phyloP scores from a whole-genome alignment of 2,888 invertebrate genomes.

The Choreutis nemorana region DNA sequence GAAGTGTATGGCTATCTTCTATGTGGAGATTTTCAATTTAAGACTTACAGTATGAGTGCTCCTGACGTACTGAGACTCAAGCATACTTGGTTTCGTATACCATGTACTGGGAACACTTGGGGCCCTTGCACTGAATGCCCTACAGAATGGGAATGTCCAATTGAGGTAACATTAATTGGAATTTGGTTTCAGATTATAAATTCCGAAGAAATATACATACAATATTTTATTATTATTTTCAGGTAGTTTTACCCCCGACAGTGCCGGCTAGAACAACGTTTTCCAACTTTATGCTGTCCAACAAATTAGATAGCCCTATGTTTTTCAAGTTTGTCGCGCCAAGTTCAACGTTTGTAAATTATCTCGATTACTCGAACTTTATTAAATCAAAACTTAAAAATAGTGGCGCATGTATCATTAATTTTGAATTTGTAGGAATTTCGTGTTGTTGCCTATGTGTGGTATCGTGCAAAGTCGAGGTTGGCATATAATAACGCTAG shows the following conservation, averaged over 20 bases:
- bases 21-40: slow-evolving; percentile 47
- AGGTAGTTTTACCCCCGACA: slow-evolving; percentile 53
- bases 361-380: slow-evolving; percentile 39
- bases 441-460: slow-evolving; percentile 49
- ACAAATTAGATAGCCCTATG: slow-evolving; percentile 45
- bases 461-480: slow-evolving; percentile 46
- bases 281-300: slow-evolving; percentile 47
- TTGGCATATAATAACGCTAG: slow-evolving; percentile 55
- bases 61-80: slow-evolving; percentile 22
- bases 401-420: background rate
- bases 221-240: slow-evolving; percentile 4
- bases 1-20: slow-evolving; percentile 44
- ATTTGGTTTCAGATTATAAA: background rate
- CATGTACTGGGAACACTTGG: slow-evolving; percentile 54
- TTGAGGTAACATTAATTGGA: slow-evolving; percentile 26
- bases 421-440: slow-evolving; percentile 30
- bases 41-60: slow-evolving; percentile 17
- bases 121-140: slow-evolving; percentile 41
- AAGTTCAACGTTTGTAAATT: slow-evolving; percentile 33
- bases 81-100: slow-evolving; percentile 51
- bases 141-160: slow-evolving; percentile 46
- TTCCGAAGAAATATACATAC: background rate
- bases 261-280: slow-evolving; percentile 47
- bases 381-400: slow-evolving; percentile 15
- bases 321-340: slow-evolving; percentile 46